phyloP scores from a whole-genome alignment of 2,888 invertebrate species.

The Polydrusus cervinus region DNA sequence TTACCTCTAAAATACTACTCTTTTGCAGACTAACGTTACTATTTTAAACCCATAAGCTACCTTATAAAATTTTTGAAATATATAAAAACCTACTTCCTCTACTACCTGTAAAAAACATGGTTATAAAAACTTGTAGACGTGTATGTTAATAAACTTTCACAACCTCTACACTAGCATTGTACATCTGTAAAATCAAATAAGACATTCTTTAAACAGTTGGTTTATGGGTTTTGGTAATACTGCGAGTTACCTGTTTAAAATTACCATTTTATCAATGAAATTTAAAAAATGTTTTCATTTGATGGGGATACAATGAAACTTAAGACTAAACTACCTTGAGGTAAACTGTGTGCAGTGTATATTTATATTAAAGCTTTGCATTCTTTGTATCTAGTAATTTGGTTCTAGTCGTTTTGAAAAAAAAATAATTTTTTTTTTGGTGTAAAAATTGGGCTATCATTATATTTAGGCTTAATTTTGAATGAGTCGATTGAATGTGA shows the following conservation, averaged over 20 bases:
- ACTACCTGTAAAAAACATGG: constrained; percentile 19
- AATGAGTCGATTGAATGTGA: no score
- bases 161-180: no score
- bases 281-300: neutral
- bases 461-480: no score
- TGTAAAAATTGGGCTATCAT: neutral
- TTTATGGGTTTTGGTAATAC: no score
- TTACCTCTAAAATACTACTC: no score
- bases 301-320: neutral
- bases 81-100: constrained; percentile 2
- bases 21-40: no score
- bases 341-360: constrained; percentile 26
- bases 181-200: no score
- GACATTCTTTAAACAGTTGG: no score
- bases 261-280: no score
- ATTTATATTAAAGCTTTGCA: constrained; percentile 57
- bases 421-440: neutral
- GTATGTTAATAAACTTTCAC: neutral
- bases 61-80: neutral
- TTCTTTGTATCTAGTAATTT: constrained; percentile 54
- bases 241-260: no score
- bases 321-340: constrained; percentile 3
- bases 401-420: constrained; percentile 8
- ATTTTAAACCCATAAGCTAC: no score
- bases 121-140: constrained; percentile 23